phyloP scores from a whole-genome alignment of 2,797 vertebrate species.

The Lepilemur septentrionalis region DNA sequence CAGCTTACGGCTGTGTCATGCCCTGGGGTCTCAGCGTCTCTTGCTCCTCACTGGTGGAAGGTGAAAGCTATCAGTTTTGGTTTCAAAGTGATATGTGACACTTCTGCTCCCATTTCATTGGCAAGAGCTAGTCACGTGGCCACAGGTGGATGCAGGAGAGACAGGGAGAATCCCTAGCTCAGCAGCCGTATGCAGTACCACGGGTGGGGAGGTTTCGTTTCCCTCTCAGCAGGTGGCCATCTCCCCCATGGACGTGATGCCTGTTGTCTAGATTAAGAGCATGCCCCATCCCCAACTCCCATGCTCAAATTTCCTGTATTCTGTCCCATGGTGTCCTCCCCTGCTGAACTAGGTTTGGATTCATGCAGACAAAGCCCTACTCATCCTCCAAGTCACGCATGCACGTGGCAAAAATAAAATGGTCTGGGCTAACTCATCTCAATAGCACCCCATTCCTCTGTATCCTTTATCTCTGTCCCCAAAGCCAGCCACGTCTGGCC shows the following conservation, averaged over 20 bases:
- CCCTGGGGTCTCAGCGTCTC: too few relatives aligned
- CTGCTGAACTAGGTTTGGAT: background rate
- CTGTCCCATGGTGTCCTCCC: rapidly evolving
- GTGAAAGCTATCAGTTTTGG: rapidly evolving
- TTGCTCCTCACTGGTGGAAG: background rate
- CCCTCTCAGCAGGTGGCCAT: background rate
- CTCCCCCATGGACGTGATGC: rapidly evolving
- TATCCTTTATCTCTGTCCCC: background rate
- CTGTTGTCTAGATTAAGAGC: background rate
- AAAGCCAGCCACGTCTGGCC: rapidly evolving
- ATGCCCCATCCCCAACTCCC: rapidly evolving
- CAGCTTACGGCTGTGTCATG: rapidly evolving
- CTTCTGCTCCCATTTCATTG: background rate
- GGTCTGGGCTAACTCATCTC: background rate
- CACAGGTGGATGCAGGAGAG: rapidly evolving
- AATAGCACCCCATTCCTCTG: background rate
- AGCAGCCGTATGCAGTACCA: rapidly evolving
- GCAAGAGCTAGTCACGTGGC: background rate
- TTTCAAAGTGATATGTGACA: background rate
- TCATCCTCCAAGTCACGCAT: rapidly evolving
- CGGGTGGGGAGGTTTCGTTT: background rate
- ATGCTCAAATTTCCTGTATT: rapidly evolving
- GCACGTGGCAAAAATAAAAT: rapidly evolving
- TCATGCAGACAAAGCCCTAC: rapidly evolving
- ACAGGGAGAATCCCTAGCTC: background rate